phyloP scores from a whole-genome alignment of 2,797 vertebrate genomes.

The Pseudocheirus occidentalis region DNA sequence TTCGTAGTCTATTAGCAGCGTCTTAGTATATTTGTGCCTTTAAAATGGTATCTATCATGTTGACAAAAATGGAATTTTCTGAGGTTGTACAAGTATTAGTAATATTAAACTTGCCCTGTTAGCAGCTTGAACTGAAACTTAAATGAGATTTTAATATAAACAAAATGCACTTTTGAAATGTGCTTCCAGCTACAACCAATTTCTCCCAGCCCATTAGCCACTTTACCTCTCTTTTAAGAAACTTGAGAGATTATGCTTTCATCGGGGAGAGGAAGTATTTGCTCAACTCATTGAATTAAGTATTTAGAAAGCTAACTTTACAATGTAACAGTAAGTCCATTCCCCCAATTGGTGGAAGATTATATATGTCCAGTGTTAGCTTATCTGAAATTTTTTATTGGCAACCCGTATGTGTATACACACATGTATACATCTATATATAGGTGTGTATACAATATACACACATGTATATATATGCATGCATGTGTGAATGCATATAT shows the following conservation, averaged over 20 bases:
- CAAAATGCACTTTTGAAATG: constrained; percentile 75
- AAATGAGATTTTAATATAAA: constrained; percentile 79
- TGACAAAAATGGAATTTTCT: constrained; percentile 64
- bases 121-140: constrained; percentile 71
- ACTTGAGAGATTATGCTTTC: constrained; percentile 65
- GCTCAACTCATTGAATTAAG: constrained; percentile 57
- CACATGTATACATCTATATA: too few species aligned
- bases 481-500: too few species aligned
- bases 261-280: constrained; percentile 47
- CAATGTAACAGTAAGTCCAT: not conserved
- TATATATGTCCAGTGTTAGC: not conserved
- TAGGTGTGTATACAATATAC: too few species aligned
- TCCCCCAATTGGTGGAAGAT: not conserved
- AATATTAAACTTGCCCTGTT: constrained; percentile 73
- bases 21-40: constrained; percentile 68
- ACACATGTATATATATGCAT: too few species aligned
- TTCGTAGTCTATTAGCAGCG: constrained; percentile 56
- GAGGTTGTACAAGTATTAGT: constrained; percentile 63
- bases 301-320: constrained; percentile 4
- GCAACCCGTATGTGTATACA: not conserved
- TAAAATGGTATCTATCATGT: constrained; percentile 66
- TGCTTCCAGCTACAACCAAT: constrained; percentile 68
- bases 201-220: constrained; percentile 74
- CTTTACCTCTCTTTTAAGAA: constrained; percentile 72
- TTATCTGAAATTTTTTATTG: not conserved